These are phyloP conservation scores for Ceratotherium simum DNA, from an alignment of 2,113 vertebrate genomes.

Conservation along the genomic window DNA sequence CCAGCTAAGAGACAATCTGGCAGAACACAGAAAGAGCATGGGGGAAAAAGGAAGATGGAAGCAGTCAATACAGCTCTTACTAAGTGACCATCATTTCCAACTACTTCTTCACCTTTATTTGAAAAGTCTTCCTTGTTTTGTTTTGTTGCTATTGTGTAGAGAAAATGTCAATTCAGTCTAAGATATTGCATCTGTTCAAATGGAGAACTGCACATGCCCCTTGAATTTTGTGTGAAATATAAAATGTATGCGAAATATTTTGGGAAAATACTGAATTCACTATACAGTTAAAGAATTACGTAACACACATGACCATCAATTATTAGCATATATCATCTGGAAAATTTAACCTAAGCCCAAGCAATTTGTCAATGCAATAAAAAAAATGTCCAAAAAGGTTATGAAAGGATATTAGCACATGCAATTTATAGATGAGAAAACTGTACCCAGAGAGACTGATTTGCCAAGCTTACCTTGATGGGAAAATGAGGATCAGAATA, in stretches of 20 bases:
- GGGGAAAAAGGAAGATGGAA: constrained; percentile 28
- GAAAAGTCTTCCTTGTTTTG: constrained; percentile 39
- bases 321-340: constrained; percentile 43
- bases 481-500: not conserved
- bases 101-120: not conserved
- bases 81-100: constrained; percentile 30
- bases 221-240: constrained; percentile 42
- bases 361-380: constrained; percentile 11
- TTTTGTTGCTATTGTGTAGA: not conserved
- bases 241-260: constrained; percentile 45
- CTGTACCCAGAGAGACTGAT: not conserved
- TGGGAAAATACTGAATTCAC: constrained; percentile 1
- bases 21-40: constrained; percentile 35
- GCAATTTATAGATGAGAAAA: not conserved
- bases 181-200: not conserved
- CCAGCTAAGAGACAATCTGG: constrained; percentile 70
- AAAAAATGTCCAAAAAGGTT: not conserved
- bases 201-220: not conserved
- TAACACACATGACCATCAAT: not conserved
- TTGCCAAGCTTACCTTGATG: not conserved
- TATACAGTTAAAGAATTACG: constrained; percentile 24
- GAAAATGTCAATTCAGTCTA: constrained; percentile 6
- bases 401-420: not conserved
- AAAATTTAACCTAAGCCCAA: constrained; percentile 19
- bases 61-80: not conserved